Conservation (phyloP, 2,888 invertebrate genomes). For the Melinaea menophilus region DNA sequence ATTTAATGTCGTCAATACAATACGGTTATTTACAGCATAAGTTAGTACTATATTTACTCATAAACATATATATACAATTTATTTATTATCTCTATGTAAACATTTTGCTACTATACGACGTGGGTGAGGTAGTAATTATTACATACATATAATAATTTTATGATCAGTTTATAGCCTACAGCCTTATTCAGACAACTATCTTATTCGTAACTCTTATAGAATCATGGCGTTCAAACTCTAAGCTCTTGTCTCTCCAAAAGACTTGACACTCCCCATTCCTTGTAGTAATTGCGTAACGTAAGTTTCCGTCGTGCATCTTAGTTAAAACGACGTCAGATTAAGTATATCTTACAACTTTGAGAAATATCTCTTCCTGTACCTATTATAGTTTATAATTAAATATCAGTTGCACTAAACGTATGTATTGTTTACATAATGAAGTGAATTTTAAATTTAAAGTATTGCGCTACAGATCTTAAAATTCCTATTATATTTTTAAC, state of each 20-base stretch:
- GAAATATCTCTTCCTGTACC: conserved; percentile 17
- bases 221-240: conserved; percentile 16
- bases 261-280: conserved; percentile 47
- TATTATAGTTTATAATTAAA: neutral
- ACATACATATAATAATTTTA: conserved; percentile 13
- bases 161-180: conserved; percentile 12
- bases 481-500: no score
- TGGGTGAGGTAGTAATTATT: conserved; percentile 1
- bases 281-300: conserved; percentile 54
- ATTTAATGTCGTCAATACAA: no score
- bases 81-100: neutral
- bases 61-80: neutral
- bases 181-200: conserved; percentile 17
- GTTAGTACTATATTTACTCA: no score
- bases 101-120: neutral
- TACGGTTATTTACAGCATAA: no score
- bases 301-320: conserved; percentile 38
- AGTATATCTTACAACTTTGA: conserved; percentile 19
- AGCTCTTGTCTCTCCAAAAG: conserved; percentile 35
- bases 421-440: no score
- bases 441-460: no score
- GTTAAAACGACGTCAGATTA: conserved; percentile 29
- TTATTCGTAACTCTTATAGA: conserved; percentile 13
- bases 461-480: no score
- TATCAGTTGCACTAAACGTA: no score